These are phyloP conservation scores for Melanotaenia trifasciata DNA, from an alignment of 2,797 vertebrate genomes.

Conservation along the genomic window DNA sequence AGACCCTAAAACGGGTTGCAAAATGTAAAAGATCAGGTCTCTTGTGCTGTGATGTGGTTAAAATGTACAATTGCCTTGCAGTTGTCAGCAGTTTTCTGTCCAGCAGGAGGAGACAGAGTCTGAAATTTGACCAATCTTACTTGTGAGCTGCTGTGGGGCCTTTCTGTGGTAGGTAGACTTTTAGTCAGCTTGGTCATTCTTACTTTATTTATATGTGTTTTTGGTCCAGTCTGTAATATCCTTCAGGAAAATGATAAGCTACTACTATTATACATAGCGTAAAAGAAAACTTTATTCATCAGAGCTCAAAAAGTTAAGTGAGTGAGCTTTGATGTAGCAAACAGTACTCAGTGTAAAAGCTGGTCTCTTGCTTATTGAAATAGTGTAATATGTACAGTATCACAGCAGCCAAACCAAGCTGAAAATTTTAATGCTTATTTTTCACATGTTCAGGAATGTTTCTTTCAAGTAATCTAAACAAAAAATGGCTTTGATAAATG, in stretches of 20 bases:
- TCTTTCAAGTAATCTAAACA: constrained; percentile 5
- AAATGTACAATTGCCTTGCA: not conserved
- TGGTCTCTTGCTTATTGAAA: constrained; percentile 9
- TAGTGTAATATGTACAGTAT: not conserved
- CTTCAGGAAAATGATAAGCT: constrained; percentile 3
- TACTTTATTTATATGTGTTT: constrained; percentile 1
- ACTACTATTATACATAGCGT: constrained; percentile 1
- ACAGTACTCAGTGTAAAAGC: constrained; percentile 7
- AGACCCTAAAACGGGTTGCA: not conserved
- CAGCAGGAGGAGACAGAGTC: constrained; percentile 81
- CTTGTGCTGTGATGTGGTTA: not conserved
- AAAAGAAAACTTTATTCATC: constrained; percentile 7
- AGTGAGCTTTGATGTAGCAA: constrained; percentile 13
- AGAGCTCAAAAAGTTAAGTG: not conserved
- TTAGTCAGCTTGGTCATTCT: constrained; percentile 24
- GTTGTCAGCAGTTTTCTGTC: constrained; percentile 22
- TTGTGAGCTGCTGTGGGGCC: constrained; percentile 7
- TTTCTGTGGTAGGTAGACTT: constrained; percentile 11
- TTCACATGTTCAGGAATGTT: not conserved
- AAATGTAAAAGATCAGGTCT: not conserved
- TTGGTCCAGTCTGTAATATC: constrained; percentile 5
- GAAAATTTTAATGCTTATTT: not conserved
- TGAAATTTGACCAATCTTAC: constrained; percentile 32
- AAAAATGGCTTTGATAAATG: constrained; percentile 23
- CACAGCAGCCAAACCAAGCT: not conserved